A percentile compares a stretch with the other conserved stretches of the same genome.
Evolutionary conservation across 2,113 vertebrate species (phyloP).

Genomic region (Ceyx cyanopectus): DNA sequence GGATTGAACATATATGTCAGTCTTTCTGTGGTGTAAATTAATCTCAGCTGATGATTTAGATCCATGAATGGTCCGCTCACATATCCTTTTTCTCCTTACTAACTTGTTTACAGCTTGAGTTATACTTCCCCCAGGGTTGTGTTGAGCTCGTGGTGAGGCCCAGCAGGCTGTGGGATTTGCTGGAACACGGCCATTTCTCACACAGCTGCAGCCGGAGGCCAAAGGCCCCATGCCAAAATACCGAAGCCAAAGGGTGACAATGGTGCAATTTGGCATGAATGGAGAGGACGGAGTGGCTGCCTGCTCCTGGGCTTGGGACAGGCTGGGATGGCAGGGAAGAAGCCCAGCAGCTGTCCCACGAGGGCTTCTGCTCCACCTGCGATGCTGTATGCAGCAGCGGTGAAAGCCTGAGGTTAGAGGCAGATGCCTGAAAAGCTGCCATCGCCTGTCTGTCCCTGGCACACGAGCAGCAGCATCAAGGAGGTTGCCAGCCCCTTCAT

Average conservation of each 20-base stretch:
- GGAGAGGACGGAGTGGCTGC: neutral
- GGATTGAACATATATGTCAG: neutral
- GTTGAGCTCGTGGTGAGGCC: neutral
- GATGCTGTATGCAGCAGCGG: rapidly evolving
- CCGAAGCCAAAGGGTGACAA: rapidly evolving
- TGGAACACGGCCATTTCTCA: neutral
- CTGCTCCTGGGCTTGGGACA: neutral
- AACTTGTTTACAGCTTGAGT: conserved; percentile 17
- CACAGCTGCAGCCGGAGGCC: neutral
- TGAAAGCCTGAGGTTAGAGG: neutral
- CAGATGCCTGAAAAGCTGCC: neutral
- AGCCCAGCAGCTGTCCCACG: rapidly evolving
- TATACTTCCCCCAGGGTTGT: neutral
- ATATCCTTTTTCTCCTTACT: conserved; percentile 14
- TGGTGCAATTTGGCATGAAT: rapidly evolving
- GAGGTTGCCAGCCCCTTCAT: neutral
- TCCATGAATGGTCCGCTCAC: neutral
- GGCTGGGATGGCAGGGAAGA: neutral
- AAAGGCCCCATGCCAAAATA: rapidly evolving
- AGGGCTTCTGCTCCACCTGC: neutral
- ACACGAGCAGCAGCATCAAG: rapidly evolving
- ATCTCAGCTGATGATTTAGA: conserved; percentile 9
- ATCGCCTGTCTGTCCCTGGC: neutral
- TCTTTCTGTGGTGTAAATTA: conserved; percentile 29
- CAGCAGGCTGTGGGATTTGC: neutral